phyloP scores from a whole-genome alignment of 2,888 invertebrate species.

The Drosophila fulvimacula region DNA sequence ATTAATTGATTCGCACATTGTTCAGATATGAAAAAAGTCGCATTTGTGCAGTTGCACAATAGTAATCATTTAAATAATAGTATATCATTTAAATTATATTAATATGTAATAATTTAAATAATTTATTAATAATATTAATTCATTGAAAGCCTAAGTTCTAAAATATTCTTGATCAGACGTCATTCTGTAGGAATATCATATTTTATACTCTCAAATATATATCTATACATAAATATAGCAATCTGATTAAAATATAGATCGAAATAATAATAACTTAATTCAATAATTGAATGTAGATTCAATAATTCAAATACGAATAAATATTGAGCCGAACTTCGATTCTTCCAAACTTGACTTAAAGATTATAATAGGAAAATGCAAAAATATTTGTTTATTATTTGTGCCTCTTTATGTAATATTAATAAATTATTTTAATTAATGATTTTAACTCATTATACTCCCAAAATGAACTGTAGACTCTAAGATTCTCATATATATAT shows the following conservation, averaged over 20 bases:
- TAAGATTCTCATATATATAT: not conserved
- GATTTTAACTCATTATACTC: no score
- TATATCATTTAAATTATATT: no score
- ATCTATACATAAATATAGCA: no score
- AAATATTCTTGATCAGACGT: not conserved
- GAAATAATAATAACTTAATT: not conserved
- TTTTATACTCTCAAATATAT: no score
- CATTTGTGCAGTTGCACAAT: constrained; percentile 19
- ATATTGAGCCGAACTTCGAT: not conserved
- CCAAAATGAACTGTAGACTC: not conserved
- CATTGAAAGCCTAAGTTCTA: no score
- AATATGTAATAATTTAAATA: no score
- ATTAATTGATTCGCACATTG: constrained; percentile 61
- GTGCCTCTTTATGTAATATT: not conserved
- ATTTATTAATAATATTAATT: no score
- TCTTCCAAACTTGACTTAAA: not conserved
- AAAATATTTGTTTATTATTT: not conserved
- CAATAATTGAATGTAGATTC: not conserved
- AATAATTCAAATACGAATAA: not conserved
- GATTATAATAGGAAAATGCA: not conserved
- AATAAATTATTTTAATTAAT: not conserved
- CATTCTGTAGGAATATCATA: not conserved
- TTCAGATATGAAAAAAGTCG: constrained; percentile 27
- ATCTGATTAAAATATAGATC: not conserved
- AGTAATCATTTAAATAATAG: no score